A percentile compares a stretch with the other conserved stretches of the same genome.
These are phyloP conservation scores for Xestia rhomboidea DNA, from an alignment of 2,888 invertebrate species.

Conservation along the genomic window DNA sequence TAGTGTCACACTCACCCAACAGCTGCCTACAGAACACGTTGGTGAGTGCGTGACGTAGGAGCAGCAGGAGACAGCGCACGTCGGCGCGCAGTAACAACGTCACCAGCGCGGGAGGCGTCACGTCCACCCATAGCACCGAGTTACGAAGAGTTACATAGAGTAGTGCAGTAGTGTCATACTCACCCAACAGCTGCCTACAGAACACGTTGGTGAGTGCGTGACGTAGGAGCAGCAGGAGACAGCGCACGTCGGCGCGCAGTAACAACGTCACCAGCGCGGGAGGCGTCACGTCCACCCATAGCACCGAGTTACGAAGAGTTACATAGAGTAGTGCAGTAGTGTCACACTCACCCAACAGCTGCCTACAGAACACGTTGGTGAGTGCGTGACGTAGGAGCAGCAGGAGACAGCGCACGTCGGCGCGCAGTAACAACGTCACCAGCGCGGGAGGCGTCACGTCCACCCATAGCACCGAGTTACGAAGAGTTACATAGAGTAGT, in stretches of 20 bases:
- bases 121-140: constrained; percentile 78
- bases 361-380: constrained; percentile 79
- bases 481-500: no score
- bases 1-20: constrained; percentile 73
- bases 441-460: constrained; percentile 78
- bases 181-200: constrained; percentile 84
- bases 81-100: constrained; percentile 80
- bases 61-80: constrained; percentile 80
- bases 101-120: constrained; percentile 78
- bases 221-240: constrained; percentile 80
- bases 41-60: constrained; percentile 78
- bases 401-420: constrained; percentile 81
- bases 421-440: constrained; percentile 79
- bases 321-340: no score
- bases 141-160: no score
- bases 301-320: no score
- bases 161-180: constrained; percentile 37
- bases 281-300: constrained; percentile 81
- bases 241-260: constrained; percentile 78
- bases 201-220: constrained; percentile 78
- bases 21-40: constrained; percentile 82
- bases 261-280: constrained; percentile 80
- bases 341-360: constrained; percentile 77
- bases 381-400: constrained; percentile 80
- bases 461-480: constrained; percentile 78